Evolutionary conservation across 2,888 invertebrate species (phyloP), one percentile per base, ranked within the genome.

Genomic region (Malachius bipustulatus): DNA sequence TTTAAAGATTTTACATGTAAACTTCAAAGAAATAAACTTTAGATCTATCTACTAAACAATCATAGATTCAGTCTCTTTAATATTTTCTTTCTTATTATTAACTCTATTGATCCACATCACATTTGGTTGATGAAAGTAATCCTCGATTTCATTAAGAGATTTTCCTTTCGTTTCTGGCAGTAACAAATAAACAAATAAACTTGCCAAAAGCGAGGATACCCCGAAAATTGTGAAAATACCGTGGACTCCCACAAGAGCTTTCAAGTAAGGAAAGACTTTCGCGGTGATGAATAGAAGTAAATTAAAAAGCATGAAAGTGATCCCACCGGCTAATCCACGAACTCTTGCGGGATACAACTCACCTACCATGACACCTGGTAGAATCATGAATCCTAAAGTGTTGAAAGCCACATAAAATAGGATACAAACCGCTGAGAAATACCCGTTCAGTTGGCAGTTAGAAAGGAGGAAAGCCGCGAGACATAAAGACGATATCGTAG

Each of bases 101-200:
- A 6, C n/a, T 19, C n/a, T 19, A 19, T 19, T 19, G 27, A 68
- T 55, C 78, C 78, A 79, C 36, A 76, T 49, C 52, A 74, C 66
- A 51, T 75, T 76, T 24, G 70, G 60, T 46, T 75, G 74, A 47
- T 74, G 70, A 52, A 83, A 83, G 57, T 83, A 82, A 61, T 82
- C 78, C 59, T 83, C 82, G 45, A 83, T 82, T 59, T 83, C 75
- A 35, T 75, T 66, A 27, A 83, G 60, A 4, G 75, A 75, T 38
- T 73, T 70, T 24, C 77, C 75, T 56, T 78, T 82, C 0, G 83
- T 82, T 61, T 83, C 83, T 6, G 83, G 83, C 26, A 82, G 60
- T 37, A 78, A 65, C 0, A 81, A 61, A 55, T 72, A 81, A 40
- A 81, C 63, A 32, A 80, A 75, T 2, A 77, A 34, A 1, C 78